A percentile compares a stretch with the other conserved stretches of the same genome.
phyloP scores from a whole-genome alignment of 2,797 vertebrate genomes.

The Sardinella longiceps region DNA sequence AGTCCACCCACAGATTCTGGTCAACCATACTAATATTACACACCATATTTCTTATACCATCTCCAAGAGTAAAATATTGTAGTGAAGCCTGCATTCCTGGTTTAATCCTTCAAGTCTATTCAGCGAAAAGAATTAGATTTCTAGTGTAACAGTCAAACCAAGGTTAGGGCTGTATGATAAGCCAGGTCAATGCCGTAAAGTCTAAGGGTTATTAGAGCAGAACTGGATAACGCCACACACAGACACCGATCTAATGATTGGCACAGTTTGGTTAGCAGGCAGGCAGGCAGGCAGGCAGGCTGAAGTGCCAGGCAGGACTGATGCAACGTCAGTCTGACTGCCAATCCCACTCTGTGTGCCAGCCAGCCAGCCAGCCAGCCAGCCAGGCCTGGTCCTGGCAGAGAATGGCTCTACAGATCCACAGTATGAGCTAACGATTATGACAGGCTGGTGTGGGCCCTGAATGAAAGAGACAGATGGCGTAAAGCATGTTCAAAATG shows the following conservation, averaged over 20 bases:
- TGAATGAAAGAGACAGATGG: slow-evolving; percentile 9
- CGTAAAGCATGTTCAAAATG: background rate
- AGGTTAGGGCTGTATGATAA: background rate
- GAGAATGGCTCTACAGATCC: background rate
- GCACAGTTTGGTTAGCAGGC: background rate
- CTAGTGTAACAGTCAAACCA: background rate
- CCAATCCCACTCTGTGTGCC: background rate
- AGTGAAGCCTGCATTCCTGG: background rate
- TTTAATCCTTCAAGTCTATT: background rate
- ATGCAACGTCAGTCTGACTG: background rate
- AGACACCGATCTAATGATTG: background rate
- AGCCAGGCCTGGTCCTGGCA: background rate
- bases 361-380: slow-evolving; percentile 16
- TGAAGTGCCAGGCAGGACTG: background rate
- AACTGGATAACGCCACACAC: background rate
- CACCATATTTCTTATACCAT: background rate
- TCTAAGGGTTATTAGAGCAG: background rate
- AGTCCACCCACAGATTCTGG: no score
- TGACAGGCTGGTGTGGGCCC: background rate
- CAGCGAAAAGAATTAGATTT: background rate
- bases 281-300: no score
- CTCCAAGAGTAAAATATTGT: background rate
- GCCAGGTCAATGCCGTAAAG: background rate
- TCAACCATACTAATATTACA: background rate
- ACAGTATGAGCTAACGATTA: background rate